A percentile compares a stretch with the other conserved stretches of the same genome.
Evolutionary conservation across 2,113 vertebrate species (phyloP).

Genomic region (Dendrocopos noguchii): DNA sequence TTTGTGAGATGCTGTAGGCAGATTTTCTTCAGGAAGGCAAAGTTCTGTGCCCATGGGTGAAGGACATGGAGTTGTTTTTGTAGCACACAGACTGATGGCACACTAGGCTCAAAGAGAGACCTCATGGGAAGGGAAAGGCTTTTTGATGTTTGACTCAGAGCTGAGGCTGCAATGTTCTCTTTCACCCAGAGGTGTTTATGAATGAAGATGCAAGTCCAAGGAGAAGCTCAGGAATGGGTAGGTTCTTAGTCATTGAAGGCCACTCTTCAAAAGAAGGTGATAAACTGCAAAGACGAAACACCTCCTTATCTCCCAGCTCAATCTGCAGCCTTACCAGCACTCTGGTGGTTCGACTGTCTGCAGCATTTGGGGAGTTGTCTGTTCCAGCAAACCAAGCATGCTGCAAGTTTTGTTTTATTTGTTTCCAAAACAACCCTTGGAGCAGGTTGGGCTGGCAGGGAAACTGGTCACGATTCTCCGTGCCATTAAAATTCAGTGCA

Average conservation of each 20-base stretch:
- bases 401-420: neutral
- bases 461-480: neutral
- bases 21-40: neutral
- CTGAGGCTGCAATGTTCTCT: neutral
- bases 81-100: neutral
- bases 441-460: neutral
- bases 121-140: neutral
- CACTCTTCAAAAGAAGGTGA: neutral
- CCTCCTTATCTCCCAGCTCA: neutral
- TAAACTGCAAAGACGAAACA: neutral
- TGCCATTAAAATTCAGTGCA: neutral
- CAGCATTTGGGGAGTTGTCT: neutral
- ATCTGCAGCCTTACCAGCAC: neutral
- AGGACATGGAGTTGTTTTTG: neutral
- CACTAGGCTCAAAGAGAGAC: neutral
- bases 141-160: neutral
- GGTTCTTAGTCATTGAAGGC: neutral
- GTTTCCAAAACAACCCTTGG: slow-evolving; percentile 19
- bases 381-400: neutral
- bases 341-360: neutral
- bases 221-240: neutral
- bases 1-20: neutral
- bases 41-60: neutral
- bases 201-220: neutral
- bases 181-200: neutral